Percentiles rank a stretch among this genome's conserved stretches.
Evolutionary conservation across 2,113 vertebrate species (phyloP).

Genomic region (Periophthalmodon schlosseri): DNA sequence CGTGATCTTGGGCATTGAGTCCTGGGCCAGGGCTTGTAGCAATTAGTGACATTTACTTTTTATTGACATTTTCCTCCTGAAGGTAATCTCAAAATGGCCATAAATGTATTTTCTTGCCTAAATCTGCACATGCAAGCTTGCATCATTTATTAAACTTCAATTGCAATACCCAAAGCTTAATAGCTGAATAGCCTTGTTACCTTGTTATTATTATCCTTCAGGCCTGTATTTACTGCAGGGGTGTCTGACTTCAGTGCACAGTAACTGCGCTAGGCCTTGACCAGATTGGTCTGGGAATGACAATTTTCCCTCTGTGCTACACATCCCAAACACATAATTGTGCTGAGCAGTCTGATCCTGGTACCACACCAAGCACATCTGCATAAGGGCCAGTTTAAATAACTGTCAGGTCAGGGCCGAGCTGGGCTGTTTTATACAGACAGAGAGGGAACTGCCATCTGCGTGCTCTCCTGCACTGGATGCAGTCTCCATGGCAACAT

Average conservation of each 20-base stretch:
- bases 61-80: neutral
- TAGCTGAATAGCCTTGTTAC: too few species aligned
- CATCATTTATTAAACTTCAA: neutral
- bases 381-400: conserved; percentile 32
- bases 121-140: neutral
- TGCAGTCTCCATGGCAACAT: conserved; percentile 82
- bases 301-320: neutral
- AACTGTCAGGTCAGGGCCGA: conserved; percentile 40
- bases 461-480: conserved; percentile 73
- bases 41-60: neutral
- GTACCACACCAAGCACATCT: conserved; percentile 12
- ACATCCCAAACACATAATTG: neutral
- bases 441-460: conserved; percentile 56
- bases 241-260: neutral
- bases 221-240: neutral
- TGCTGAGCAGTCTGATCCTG: conserved; percentile 35
- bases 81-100: neutral
- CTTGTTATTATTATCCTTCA: neutral
- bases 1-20: neutral
- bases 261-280: neutral
- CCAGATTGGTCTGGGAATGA: neutral
- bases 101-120: neutral
- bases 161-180: neutral
- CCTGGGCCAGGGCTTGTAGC: neutral
- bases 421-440: conserved; percentile 31